Evolutionary conservation across 2,113 vertebrate species (phyloP).

Genomic region (Anolis carolinensis): DNA sequence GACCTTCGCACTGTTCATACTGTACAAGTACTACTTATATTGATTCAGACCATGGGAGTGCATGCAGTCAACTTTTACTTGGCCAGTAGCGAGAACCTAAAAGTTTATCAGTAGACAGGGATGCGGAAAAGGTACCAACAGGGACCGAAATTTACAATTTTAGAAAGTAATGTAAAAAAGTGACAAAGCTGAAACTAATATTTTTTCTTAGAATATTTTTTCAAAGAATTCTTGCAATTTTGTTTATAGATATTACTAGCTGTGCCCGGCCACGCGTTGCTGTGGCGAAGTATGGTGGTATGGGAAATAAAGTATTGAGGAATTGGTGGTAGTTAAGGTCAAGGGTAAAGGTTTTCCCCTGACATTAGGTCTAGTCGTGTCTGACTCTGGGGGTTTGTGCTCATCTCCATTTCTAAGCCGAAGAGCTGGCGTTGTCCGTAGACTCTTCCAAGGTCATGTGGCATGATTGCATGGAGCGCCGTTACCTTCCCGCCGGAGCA

Average conservation of each 20-base stretch:
- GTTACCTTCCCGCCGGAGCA: too few species aligned
- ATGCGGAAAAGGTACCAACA: background rate
- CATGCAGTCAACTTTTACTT: background rate
- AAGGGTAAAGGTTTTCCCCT: too few species aligned
- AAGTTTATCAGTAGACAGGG: background rate
- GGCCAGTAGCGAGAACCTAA: background rate
- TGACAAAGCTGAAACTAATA: background rate
- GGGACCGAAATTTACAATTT: background rate
- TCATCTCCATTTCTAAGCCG: too few species aligned
- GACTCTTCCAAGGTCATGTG: too few species aligned
- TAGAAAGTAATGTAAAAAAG: background rate
- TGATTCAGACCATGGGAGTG: background rate
- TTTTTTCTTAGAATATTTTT: background rate
- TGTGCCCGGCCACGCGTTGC: too few species aligned
- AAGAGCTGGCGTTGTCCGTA: too few species aligned
- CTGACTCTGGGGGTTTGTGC: too few species aligned
- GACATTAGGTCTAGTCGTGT: too few species aligned
- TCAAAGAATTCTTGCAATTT: background rate
- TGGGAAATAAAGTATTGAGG: too few species aligned
- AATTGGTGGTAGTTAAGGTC: too few species aligned
- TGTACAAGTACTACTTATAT: background rate
- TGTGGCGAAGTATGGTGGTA: too few species aligned
- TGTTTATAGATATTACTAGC: background rate
- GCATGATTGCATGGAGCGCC: too few species aligned
- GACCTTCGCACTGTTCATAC: background rate